Conservation (phyloP, 2,888 invertebrate species). For the Cheilosia vulpina region DNA sequence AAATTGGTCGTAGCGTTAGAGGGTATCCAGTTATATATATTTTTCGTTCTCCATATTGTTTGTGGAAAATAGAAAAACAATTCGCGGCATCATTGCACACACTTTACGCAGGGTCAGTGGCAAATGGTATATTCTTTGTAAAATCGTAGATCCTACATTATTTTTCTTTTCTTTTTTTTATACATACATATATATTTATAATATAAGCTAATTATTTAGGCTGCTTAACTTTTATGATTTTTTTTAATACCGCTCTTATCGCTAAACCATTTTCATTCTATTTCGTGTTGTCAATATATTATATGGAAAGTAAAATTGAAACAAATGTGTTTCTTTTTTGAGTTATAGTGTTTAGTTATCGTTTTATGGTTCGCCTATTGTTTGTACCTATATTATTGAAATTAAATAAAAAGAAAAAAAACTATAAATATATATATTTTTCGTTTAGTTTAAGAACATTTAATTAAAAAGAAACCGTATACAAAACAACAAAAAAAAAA, state of each 20-base stretch:
- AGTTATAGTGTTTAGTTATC: conserved; percentile 30
- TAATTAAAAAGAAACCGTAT: conserved; percentile 31
- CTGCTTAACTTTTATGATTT: conserved; percentile 1
- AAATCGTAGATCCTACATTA: conserved; percentile 23
- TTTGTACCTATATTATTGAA: conserved; percentile 55
- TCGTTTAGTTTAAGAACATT: conserved; percentile 60
- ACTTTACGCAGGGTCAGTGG: conserved; percentile 53
- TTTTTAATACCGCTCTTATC: conserved; percentile 36
- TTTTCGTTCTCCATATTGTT: conserved; percentile 8
- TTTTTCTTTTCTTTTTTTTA: background rate
- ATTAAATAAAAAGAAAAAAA: conserved; percentile 19
- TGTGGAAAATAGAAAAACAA: conserved; percentile 12
- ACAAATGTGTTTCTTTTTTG: conserved; percentile 2
- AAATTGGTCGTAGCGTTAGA: conserved; percentile 3
- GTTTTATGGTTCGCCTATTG: conserved; percentile 44
- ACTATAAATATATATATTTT: conserved; percentile 44
- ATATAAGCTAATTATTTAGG: background rate
- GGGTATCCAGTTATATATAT: background rate
- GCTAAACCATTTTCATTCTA: conserved; percentile 24
- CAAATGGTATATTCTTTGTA: conserved; percentile 59
- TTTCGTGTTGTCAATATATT: conserved; percentile 36
- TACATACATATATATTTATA: background rate
- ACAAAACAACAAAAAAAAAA: conserved; percentile 17
- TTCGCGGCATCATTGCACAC: conserved; percentile 7
- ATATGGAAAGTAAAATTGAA: background rate